These are phyloP conservation scores for Phataginus tetradactyla DNA, from an alignment of 2,797 vertebrate genomes.

Conservation along the genomic window DNA sequence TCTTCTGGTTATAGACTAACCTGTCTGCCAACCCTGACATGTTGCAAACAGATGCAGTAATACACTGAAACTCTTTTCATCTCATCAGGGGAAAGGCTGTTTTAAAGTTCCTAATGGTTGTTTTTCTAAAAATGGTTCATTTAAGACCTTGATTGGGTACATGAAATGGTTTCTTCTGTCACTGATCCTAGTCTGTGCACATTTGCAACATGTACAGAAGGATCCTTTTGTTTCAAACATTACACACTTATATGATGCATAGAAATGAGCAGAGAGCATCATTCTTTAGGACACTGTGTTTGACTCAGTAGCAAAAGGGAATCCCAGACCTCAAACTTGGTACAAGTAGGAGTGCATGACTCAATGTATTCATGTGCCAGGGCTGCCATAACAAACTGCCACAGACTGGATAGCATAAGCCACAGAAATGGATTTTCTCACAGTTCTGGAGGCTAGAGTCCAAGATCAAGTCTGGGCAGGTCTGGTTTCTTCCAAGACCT, in stretches of 20 bases:
- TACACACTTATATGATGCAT: background rate
- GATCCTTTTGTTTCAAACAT: constrained; percentile 44
- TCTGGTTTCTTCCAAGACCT: background rate
- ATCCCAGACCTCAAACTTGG: background rate
- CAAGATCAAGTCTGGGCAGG: background rate
- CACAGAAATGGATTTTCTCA: background rate
- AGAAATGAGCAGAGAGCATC: background rate
- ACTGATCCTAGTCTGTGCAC: constrained; percentile 42
- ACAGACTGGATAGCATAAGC: background rate
- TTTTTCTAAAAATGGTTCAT: constrained; percentile 80
- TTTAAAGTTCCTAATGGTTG: constrained; percentile 82
- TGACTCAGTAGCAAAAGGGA: background rate
- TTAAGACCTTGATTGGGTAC: constrained; percentile 82
- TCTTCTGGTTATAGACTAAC: constrained; percentile 84
- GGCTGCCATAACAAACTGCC: background rate
- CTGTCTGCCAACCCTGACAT: constrained; percentile 74
- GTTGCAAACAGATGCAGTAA: constrained; percentile 73
- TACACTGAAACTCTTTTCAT: constrained; percentile 78
- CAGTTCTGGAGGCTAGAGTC: background rate
- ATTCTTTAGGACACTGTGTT: background rate
- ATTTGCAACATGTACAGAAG: constrained; percentile 31
- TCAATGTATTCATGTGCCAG: background rate
- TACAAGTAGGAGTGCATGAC: background rate
- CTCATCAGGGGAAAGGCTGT: constrained; percentile 79
- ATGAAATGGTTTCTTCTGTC: constrained; percentile 78